phyloP scores from a whole-genome alignment of 2,797 vertebrate species.

The Enteromius treurensis region DNA sequence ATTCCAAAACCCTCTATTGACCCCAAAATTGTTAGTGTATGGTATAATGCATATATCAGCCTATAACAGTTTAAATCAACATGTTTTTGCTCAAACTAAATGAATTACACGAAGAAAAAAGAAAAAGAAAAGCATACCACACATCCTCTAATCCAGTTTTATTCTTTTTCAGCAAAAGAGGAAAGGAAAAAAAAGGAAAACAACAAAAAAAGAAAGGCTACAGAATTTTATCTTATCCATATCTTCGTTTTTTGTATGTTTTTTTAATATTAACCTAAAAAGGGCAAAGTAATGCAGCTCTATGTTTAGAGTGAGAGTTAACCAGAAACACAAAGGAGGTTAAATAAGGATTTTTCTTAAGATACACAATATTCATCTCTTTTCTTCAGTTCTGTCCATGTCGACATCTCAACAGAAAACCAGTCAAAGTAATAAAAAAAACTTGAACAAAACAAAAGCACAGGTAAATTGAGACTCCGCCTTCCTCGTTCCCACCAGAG shows the following conservation, averaged over 20 bases:
- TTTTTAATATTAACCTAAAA: conserved; percentile 71
- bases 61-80: background rate
- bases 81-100: background rate
- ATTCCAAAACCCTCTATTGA: background rate
- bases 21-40: background rate
- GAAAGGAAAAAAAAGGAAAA: conserved; percentile 65
- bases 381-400: conserved; percentile 60
- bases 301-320: conserved; percentile 72
- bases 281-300: conserved; percentile 68
- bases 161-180: conserved; percentile 79
- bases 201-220: conserved; percentile 72
- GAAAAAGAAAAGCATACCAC: conserved; percentile 54
- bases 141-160: conserved; percentile 80
- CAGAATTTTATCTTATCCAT: conserved; percentile 69
- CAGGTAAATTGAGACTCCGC: conserved; percentile 63
- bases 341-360: conserved; percentile 77
- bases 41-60: background rate
- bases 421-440: conserved; percentile 58
- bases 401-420: conserved; percentile 65
- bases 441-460: conserved; percentile 59
- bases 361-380: conserved; percentile 73
- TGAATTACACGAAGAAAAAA: background rate
- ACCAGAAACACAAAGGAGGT: conserved; percentile 73
- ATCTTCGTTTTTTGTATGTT: conserved; percentile 63
- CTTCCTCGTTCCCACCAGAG: conserved; percentile 34